Evolutionary conservation across 2,888 invertebrate species (phyloP).

Genomic region (Galeopsomyia nigrocyanea): DNA sequence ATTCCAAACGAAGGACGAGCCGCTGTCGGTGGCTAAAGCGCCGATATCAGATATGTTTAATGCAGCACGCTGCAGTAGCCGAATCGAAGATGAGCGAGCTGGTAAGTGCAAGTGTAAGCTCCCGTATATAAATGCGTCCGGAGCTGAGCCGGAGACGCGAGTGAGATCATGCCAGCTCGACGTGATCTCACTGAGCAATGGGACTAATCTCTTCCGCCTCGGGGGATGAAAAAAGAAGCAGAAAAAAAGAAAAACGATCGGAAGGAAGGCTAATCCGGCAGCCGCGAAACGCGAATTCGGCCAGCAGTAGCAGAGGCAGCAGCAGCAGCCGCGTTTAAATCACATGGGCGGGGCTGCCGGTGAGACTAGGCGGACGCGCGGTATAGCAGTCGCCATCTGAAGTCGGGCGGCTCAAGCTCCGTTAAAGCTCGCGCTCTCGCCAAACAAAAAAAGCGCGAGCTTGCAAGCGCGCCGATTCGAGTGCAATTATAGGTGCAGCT

Average conservation of each 20-base stretch:
- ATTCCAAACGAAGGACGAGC: background rate
- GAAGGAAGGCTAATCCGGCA: background rate
- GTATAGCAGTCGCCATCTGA: constrained; percentile 56
- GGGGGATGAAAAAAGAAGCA: no score
- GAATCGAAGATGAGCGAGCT: background rate
- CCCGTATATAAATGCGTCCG: constrained; percentile 27
- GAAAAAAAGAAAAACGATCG: no score
- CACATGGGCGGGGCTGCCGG: constrained; percentile 58
- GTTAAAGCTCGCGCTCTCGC: no score
- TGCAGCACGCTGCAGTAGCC: constrained; percentile 5
- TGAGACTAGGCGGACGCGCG: constrained; percentile 41
- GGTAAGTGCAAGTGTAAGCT: background rate
- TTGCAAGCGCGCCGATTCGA: background rate
- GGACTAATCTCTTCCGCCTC: constrained; percentile 45
- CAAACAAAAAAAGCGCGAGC: no score
- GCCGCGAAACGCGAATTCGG: background rate
- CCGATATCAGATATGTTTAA: constrained; percentile 16
- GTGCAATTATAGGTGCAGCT: background rate
- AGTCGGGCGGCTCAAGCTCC: constrained; percentile 12
- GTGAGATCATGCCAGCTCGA: constrained; percentile 48
- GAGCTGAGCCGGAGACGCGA: constrained; percentile 46
- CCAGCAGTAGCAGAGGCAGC: background rate
- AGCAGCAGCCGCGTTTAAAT: constrained; percentile 53
- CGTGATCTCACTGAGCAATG: constrained; percentile 49
- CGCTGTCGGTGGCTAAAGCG: constrained; percentile 3